phyloP scores from a whole-genome alignment of 1,140 invertebrate genomes.

The Chironomus tepperi region DNA sequence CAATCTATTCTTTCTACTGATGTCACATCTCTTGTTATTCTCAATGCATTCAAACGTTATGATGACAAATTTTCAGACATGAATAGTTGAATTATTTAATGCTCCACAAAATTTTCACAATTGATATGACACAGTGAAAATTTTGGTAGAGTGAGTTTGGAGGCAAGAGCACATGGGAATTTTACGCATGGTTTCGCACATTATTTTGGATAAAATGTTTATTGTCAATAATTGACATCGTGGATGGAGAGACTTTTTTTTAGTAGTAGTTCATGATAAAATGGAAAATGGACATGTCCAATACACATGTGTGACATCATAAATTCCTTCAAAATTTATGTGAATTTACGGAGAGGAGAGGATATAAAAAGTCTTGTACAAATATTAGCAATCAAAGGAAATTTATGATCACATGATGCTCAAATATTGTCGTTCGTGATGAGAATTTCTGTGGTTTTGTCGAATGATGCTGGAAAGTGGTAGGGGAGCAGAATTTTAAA shows the following conservation, averaged over 20 bases:
- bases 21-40: not conserved
- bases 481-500: too few relatives aligned
- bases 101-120: conserved; percentile 8
- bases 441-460: too few relatives aligned
- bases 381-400: not conserved
- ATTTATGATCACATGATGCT: not conserved
- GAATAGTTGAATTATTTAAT: conserved; percentile 15
- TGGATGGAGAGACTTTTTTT: not conserved
- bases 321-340: too few relatives aligned
- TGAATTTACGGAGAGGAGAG: too few relatives aligned
- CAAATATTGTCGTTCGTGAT: not conserved
- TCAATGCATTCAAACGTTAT: not conserved
- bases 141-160: not conserved
- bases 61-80: conserved; percentile 13
- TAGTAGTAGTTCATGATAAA: not conserved
- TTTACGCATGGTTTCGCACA: conserved; percentile 17
- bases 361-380: conserved; percentile 6
- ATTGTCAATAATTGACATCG: not conserved
- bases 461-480: too few relatives aligned
- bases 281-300: not conserved
- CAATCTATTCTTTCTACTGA: too few relatives aligned
- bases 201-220: conserved; percentile 5
- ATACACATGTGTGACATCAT: too few relatives aligned
- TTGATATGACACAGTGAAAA: not conserved
- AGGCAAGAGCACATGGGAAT: not conserved